A percentile compares a stretch with the other conserved stretches of the same genome.
These are phyloP conservation scores for Drosophila rhopaloa DNA, from an alignment of 1,140 invertebrate genomes.

Conservation along the genomic window DNA sequence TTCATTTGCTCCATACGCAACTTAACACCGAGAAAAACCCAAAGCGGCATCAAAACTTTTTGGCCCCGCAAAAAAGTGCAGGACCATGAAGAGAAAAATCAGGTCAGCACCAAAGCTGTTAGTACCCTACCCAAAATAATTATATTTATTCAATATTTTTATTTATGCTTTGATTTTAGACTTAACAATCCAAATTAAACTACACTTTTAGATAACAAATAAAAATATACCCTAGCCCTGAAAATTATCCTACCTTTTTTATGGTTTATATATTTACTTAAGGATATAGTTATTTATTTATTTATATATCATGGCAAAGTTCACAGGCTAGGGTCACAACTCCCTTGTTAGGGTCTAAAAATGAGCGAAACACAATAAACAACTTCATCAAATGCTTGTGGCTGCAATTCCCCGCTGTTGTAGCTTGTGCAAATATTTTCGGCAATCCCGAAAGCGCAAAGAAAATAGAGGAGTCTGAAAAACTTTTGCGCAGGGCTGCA, in stretches of 20 bases:
- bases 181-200: too few relatives aligned
- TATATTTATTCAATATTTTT: too few relatives aligned
- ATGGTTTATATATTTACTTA: too few relatives aligned
- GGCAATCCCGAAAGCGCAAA: slow-evolving; percentile 61
- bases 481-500: slow-evolving; percentile 48
- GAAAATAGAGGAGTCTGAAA: slow-evolving; percentile 56
- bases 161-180: too few relatives aligned
- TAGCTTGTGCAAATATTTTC: slow-evolving; percentile 63
- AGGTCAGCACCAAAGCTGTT: neutral
- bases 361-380: slow-evolving; percentile 46
- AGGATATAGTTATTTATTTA: too few relatives aligned
- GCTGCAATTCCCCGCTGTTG: slow-evolving; percentile 37
- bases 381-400: slow-evolving; percentile 75
- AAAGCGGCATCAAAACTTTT: slow-evolving; percentile 58
- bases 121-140: neutral
- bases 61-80: slow-evolving; percentile 11
- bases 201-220: too few relatives aligned
- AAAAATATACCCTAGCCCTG: too few relatives aligned
- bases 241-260: too few relatives aligned
- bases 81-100: neutral
- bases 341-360: slow-evolving; percentile 12
- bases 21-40: slow-evolving; percentile 71
- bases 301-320: too few relatives aligned
- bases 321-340: neutral
- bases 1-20: slow-evolving; percentile 75